Conservation (phyloP, 2,797 vertebrate species). For the Acipenser transmontanus region DNA sequence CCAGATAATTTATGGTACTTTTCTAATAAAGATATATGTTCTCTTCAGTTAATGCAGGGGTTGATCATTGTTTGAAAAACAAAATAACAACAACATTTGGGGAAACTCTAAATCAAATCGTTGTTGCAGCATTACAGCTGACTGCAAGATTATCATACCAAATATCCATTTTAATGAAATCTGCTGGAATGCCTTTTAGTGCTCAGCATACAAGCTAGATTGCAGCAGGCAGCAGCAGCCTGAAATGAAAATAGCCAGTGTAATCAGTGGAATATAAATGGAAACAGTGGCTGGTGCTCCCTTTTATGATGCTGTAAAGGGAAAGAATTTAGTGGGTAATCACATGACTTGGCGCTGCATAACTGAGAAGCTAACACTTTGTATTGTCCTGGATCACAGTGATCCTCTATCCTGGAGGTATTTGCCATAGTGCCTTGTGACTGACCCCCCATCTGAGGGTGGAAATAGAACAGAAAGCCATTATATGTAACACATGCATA, state of each 20-base stretch:
- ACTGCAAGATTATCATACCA: slow-evolving; percentile 18
- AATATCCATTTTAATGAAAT: slow-evolving; percentile 41
- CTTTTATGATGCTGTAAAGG: slow-evolving; percentile 44
- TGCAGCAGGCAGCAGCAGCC: slow-evolving; percentile 35
- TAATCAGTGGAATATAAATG: slow-evolving; percentile 60
- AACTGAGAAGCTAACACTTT: slow-evolving; percentile 48
- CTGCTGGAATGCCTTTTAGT: slow-evolving; percentile 52
- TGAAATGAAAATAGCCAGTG: slow-evolving; percentile 59
- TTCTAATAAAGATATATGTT: no score
- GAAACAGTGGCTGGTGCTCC: slow-evolving; percentile 33
- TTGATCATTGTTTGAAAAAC: no score
- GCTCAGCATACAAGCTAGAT: slow-evolving; percentile 37
- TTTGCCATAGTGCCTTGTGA: slow-evolving; percentile 40
- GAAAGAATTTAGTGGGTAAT: slow-evolving; percentile 45
- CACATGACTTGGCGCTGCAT: slow-evolving; percentile 38
- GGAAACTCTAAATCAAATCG: no score
- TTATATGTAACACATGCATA: slow-evolving; percentile 49
- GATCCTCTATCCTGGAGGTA: slow-evolving; percentile 29
- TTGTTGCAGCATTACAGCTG: no score
- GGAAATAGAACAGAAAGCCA: slow-evolving; percentile 39
- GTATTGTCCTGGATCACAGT: slow-evolving; percentile 31
- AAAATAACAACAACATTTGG: no score
- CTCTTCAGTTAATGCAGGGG: no score
- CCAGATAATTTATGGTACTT: no score
- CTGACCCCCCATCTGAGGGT: slow-evolving; percentile 34